Percentiles rank a stretch among this genome's conserved stretches.
Evolutionary conservation across 2,797 vertebrate species (phyloP).

Genomic region (Lophotriccus pileatus): DNA sequence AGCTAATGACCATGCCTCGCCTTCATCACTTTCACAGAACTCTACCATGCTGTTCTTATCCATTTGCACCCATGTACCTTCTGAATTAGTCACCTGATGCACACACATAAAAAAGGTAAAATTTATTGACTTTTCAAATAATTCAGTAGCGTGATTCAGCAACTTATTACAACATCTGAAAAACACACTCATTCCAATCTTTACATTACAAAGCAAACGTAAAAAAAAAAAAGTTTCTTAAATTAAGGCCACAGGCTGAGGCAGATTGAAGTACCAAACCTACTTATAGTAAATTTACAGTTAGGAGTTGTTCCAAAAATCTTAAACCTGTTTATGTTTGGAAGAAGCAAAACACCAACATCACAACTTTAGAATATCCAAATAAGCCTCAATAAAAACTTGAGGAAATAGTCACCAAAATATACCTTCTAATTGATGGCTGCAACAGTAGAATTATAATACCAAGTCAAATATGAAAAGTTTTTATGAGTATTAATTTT

Average conservation of each 20-base stretch:
- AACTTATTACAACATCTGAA: conserved; percentile 48
- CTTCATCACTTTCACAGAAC: conserved; percentile 99
- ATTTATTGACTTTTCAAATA: conserved; percentile 62
- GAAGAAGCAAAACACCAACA: conserved; percentile 33
- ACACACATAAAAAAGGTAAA: conserved; percentile 76
- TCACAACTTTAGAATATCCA: background rate
- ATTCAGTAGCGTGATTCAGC: conserved; percentile 31
- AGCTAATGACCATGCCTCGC: conserved; percentile 97
- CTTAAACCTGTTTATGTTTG: conserved; percentile 6
- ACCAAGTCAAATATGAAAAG: background rate
- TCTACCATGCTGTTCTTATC: conserved; percentile 99
- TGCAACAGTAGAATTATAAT: conserved; percentile 25
- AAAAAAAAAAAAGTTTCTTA: conserved; percentile 63
- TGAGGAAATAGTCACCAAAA: background rate
- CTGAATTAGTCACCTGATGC: conserved; percentile 94
- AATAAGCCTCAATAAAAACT: background rate
- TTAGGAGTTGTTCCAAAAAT: conserved; percentile 4
- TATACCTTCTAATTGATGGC: background rate
- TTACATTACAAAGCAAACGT: background rate
- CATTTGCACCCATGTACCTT: conserved; percentile 98
- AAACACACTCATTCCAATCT: conserved; percentile 31
- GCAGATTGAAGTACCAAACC: conserved; percentile 52
- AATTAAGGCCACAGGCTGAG: conserved; percentile 76
- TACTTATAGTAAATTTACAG: background rate
- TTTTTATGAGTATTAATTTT: conserved; percentile 32